Conservation (phyloP, 1,140 invertebrate species). For the Neuroterus valhalla region DNA sequence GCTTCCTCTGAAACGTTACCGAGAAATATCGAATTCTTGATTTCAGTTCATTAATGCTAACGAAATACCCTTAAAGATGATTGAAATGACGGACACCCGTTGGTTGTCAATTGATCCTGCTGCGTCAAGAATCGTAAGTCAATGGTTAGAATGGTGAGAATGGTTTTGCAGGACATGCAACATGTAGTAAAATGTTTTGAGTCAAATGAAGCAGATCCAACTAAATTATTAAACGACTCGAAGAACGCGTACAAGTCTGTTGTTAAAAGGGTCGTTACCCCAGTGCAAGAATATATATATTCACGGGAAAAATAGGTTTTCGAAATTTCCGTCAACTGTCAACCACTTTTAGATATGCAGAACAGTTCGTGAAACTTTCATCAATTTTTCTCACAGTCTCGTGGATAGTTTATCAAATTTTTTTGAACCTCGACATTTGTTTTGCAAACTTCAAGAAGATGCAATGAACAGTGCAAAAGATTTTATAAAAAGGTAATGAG, state of each 20-base stretch:
- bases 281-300: neutral
- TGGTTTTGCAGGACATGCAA: slow-evolving; percentile 9
- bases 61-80: neutral
- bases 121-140: slow-evolving; percentile 14
- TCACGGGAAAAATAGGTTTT: no score
- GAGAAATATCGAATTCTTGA: slow-evolving; percentile 50
- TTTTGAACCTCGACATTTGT: neutral
- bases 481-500: no score
- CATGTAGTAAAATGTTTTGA: slow-evolving; percentile 35
- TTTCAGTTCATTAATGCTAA: slow-evolving; percentile 41
- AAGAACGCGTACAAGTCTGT: no score
- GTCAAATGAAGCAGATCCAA: slow-evolving; percentile 8
- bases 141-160: slow-evolving; percentile 32
- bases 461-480: no score
- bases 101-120: slow-evolving; percentile 32
- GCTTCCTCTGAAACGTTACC: slow-evolving; percentile 42
- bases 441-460: no score
- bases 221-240: slow-evolving; percentile 7
- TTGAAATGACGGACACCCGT: neutral
- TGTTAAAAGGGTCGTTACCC: slow-evolving; percentile 7
- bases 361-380: no score
- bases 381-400: no score
- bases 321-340: no score
- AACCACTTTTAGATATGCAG: no score
- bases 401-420: no score